Conservation (phyloP, 2,797 vertebrate genomes). For the Podargus strigoides region DNA sequence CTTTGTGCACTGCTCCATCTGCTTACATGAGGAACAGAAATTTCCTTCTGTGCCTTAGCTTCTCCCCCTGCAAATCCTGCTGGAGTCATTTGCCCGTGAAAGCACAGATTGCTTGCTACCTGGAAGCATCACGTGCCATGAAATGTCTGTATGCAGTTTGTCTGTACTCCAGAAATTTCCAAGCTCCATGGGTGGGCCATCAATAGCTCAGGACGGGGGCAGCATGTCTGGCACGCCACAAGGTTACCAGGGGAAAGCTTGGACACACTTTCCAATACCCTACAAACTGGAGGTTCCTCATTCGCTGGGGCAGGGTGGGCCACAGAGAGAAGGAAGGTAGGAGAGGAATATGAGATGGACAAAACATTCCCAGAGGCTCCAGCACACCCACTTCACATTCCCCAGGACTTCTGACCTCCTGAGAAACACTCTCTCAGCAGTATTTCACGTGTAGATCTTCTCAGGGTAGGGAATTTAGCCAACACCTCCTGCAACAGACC, state of each 20-base stretch:
- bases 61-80: background rate
- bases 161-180: background rate
- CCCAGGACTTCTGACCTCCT: background rate
- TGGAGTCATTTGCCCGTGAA: background rate
- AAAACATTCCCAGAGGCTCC: background rate
- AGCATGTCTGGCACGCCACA: background rate
- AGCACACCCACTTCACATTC: background rate
- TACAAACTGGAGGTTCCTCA: background rate
- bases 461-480: background rate
- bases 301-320: background rate
- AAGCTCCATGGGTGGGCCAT: background rate
- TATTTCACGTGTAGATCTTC: background rate
- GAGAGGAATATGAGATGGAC: background rate
- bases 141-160: background rate
- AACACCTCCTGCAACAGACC: background rate
- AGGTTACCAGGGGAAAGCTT: background rate
- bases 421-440: background rate
- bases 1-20: background rate
- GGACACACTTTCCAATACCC: background rate
- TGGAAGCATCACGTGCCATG: background rate
- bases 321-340: background rate
- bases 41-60: background rate
- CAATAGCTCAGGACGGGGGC: background rate
- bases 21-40: background rate
- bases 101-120: background rate